phyloP scores from a whole-genome alignment of 2,797 vertebrate species.

The Paedocypris micromegethes region DNA sequence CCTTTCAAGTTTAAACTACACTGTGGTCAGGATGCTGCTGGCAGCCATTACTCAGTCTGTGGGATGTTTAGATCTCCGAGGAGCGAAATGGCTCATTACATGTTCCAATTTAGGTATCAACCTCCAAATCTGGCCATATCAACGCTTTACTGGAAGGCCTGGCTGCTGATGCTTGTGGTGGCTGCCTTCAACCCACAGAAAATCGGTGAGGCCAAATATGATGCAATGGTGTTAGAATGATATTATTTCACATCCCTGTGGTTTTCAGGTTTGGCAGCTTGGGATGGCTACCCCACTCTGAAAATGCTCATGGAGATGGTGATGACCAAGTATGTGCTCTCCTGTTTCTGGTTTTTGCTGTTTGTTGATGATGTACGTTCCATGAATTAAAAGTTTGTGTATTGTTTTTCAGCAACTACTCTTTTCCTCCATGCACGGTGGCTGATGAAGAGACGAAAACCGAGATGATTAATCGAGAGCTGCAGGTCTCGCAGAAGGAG shows the following conservation, averaged over 20 bases:
- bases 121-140: conserved; percentile 95
- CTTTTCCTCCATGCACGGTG: conserved; percentile 90
- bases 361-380: background rate
- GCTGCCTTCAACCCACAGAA: conserved; percentile 97
- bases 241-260: background rate
- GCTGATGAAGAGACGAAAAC: conserved; percentile 92
- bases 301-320: conserved; percentile 99
- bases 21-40: conserved; percentile 11
- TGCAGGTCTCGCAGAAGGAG: conserved; percentile 92
- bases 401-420: conserved; percentile 78
- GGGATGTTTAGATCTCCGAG: conserved; percentile 14
- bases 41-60: conserved; percentile 5
- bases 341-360: background rate
- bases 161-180: conserved; percentile 92
- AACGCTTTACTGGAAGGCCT: conserved; percentile 96
- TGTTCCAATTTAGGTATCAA: conserved; percentile 78
- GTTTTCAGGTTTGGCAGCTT: conserved; percentile 82
- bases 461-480: conserved; percentile 90
- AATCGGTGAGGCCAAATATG: conserved; percentile 72
- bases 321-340: conserved; percentile 87
- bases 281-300: conserved; percentile 94
- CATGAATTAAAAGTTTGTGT: no score
- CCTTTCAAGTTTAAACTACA: conserved; percentile 2
- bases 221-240: background rate
- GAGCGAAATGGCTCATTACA: conserved; percentile 38